Evolutionary conservation across 1,140 invertebrate genomes (phyloP), one percentile per base, ranked within the genome.

Genomic region (Mamestra configurata): DNA sequence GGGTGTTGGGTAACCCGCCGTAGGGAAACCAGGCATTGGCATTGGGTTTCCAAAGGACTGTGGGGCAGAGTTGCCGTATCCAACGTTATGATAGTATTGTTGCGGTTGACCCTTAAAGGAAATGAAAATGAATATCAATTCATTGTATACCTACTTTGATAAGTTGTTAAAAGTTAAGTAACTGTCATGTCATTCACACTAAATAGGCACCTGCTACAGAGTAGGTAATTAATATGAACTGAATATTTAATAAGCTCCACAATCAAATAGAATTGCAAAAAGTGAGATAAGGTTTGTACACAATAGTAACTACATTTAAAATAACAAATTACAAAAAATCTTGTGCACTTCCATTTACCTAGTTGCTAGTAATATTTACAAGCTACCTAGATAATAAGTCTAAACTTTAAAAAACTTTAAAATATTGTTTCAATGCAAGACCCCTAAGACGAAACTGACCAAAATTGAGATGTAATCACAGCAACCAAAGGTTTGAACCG

Each of bases 41-140:
- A 92, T 89, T 10, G 94, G 93, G 86, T 94, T 95, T 27, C 94
- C 94, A 64, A 95, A 95, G 5, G 95, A 95, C 79, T 95, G 95
- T 57, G 95, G 95, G 31, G 95, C 93, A 4, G 86, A 77, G 88
- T 95, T 95, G 87, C 80, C 83, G 92, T 94, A 95, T 87, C 95
- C 95, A 79, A 95, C 87, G 93, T 95, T 95, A 88, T 95, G 94
- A 72, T 94, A 86, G 80, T 95, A 95, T 80, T 86, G 91, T 79
- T 57, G 53, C 35, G 91, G 88, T 87, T 91, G 92, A 83, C 95
- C 95, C 95, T 95, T 95, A 83, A 94, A 93, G 79, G 88, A 95
- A 94, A 93, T 27, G 73, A 91, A 89, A 85, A 82, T 76, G 55
- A 78, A 76, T 80, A 78, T 84, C 55, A 76, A 76, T 76, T 57